Evolutionary conservation across 2,797 vertebrate species (phyloP).

Genomic region (Naso thynnoides): DNA sequence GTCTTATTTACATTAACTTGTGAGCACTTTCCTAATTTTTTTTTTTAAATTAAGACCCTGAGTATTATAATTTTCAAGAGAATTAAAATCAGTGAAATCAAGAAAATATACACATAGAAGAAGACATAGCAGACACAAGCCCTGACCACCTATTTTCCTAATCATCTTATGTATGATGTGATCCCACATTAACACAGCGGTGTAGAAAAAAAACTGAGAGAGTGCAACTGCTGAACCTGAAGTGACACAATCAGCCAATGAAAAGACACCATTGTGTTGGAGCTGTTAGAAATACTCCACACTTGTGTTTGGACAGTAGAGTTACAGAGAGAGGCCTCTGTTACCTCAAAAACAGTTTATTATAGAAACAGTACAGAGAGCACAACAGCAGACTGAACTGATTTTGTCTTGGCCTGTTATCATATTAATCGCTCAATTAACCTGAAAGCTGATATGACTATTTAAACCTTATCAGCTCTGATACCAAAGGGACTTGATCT

Average conservation of each 20-base stretch:
- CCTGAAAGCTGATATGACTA: background rate
- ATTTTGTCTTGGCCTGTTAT: background rate
- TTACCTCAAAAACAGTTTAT: background rate
- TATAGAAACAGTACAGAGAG: background rate
- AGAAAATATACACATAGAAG: background rate
- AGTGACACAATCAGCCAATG: too few species aligned
- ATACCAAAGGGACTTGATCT: too few species aligned
- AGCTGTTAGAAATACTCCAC: background rate
- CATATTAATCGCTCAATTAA: too few species aligned
- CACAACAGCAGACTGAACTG: background rate
- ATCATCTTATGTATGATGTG: too few species aligned
- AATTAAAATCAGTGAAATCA: too few species aligned
- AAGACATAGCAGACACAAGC: background rate
- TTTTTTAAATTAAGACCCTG: too few species aligned
- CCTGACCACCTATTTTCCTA: background rate
- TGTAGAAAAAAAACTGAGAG: background rate
- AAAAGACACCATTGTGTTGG: background rate
- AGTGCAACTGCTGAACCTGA: background rate
- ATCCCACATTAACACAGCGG: background rate
- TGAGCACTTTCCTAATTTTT: background rate
- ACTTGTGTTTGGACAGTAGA: background rate
- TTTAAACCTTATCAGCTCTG: background rate
- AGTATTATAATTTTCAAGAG: too few species aligned
- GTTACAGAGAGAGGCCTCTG: background rate
- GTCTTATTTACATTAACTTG: background rate